Conservation (phyloP, 1,140 invertebrate genomes). For the Lasioglossum albipes region DNA sequence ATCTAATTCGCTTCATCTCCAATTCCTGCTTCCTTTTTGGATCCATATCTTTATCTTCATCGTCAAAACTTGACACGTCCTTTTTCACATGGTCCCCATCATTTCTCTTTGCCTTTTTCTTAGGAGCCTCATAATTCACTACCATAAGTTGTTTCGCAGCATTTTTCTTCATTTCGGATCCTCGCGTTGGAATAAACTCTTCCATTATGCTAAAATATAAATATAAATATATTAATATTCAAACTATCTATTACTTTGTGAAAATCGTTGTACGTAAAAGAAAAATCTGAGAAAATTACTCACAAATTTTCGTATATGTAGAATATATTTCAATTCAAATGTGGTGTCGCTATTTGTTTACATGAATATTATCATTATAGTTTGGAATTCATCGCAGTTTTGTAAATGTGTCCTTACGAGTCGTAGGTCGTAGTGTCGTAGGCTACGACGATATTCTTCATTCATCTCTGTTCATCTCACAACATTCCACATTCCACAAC, state of each 20-base stretch:
- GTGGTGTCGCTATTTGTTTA: too few relatives aligned
- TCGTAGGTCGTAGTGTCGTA: too few relatives aligned
- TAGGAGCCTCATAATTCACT: slow-evolving; percentile 79
- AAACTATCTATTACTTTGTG: neutral
- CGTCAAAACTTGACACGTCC: neutral
- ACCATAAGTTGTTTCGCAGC: slow-evolving; percentile 76
- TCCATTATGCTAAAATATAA: slow-evolving; percentile 61
- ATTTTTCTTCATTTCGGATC: slow-evolving; percentile 79
- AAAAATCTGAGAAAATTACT: too few relatives aligned
- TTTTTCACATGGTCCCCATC: neutral
- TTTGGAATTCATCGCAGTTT: too few relatives aligned
- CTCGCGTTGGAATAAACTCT: slow-evolving; percentile 80
- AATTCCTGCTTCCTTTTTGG: slow-evolving; percentile 73
- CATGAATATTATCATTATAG: too few relatives aligned
- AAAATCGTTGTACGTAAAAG: neutral
- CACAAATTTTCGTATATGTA: too few relatives aligned
- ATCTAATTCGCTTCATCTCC: slow-evolving; percentile 82
- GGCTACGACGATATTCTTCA: neutral
- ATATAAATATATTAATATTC: neutral
- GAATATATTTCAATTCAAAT: too few relatives aligned
- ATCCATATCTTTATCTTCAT: slow-evolving; percentile 33
- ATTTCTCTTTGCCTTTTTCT: slow-evolving; percentile 73
- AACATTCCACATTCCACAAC: neutral
- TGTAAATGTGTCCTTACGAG: neutral
- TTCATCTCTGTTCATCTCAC: too few relatives aligned